Conservation (phyloP, 2,888 invertebrate genomes). For the Drosophila cognata region DNA sequence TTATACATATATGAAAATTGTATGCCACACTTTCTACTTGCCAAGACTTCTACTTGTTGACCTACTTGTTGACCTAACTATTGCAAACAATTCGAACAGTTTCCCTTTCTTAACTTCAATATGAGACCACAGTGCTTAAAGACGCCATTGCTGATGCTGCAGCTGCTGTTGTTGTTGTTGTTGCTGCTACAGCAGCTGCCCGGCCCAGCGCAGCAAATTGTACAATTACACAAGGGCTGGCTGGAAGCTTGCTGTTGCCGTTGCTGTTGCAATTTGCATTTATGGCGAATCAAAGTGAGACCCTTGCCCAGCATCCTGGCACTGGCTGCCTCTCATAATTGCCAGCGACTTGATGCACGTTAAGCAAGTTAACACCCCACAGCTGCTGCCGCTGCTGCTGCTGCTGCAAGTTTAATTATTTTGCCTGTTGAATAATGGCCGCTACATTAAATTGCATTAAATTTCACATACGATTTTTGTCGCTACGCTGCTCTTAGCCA, state of each 20-base stretch:
- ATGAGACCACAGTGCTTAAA: slow-evolving; percentile 31
- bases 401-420: slow-evolving; percentile 60
- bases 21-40: neutral
- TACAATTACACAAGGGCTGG: slow-evolving; percentile 73
- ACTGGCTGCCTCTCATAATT: slow-evolving; percentile 63
- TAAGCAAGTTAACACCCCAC: slow-evolving; percentile 79
- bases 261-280: slow-evolving; percentile 68
- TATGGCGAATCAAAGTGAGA: slow-evolving; percentile 73
- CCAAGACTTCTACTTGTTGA: neutral
- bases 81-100: neutral
- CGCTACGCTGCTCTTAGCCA: slow-evolving; percentile 46
- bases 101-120: neutral
- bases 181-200: slow-evolving; percentile 49
- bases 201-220: slow-evolving; percentile 72
- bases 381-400: slow-evolving; percentile 50
- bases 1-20: neutral
- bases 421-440: slow-evolving; percentile 75
- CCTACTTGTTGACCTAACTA: neutral
- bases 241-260: slow-evolving; percentile 31
- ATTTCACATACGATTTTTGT: slow-evolving; percentile 64
- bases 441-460: slow-evolving; percentile 70
- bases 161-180: slow-evolving; percentile 24
- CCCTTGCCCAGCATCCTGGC: slow-evolving; percentile 45
- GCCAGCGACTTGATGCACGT: slow-evolving; percentile 72
- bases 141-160: slow-evolving; percentile 50